Evolutionary conservation across 2,113 vertebrate genomes (phyloP).

Genomic region (Gymnobelideus leadbeateri): DNA sequence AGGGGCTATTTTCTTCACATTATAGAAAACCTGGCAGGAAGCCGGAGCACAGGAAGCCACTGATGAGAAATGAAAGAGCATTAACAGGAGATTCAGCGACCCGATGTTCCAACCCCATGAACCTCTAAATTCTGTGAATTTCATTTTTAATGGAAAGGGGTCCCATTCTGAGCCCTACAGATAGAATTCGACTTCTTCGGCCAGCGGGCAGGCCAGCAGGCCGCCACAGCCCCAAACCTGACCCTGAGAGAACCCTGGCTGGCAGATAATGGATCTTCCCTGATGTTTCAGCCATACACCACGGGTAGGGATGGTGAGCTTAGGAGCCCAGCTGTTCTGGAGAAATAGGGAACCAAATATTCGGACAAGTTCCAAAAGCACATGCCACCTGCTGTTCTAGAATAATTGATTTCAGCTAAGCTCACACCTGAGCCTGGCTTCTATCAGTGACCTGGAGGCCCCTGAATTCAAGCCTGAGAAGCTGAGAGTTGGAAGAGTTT

Average conservation of each 20-base stretch:
- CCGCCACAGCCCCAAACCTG: conserved; percentile 26
- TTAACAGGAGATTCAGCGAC: conserved; percentile 54
- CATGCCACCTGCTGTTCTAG: conserved; percentile 2
- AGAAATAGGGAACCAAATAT: conserved; percentile 36
- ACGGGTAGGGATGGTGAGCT: conserved; percentile 18
- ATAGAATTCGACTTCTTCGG: conserved; percentile 51
- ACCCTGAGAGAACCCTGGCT: conserved; percentile 39
- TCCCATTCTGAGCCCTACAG: conserved; percentile 35
- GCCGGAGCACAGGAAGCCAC: conserved; percentile 55
- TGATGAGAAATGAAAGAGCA: conserved; percentile 48
- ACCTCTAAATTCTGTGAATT: conserved; percentile 58
- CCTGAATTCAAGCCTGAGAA: not conserved
- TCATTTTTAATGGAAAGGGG: conserved; percentile 65
- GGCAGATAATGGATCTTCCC: conserved; percentile 52
- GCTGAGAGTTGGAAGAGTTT: conserved; percentile 8
- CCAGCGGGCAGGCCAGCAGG: conserved; percentile 31
- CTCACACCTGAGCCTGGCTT: not conserved
- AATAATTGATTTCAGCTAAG: conserved; percentile 35
- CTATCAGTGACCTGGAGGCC: conserved; percentile 6
- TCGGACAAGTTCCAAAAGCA: conserved; percentile 37
- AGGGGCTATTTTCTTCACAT: conserved; percentile 37
- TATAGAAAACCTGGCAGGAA: conserved; percentile 30
- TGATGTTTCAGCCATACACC: conserved; percentile 14
- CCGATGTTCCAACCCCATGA: conserved; percentile 38
- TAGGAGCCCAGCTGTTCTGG: conserved; percentile 14